A percentile compares a stretch with the other conserved stretches of the same genome.
phyloP scores from a whole-genome alignment of 1,140 invertebrate genomes.

The Drosophila arawakana region DNA sequence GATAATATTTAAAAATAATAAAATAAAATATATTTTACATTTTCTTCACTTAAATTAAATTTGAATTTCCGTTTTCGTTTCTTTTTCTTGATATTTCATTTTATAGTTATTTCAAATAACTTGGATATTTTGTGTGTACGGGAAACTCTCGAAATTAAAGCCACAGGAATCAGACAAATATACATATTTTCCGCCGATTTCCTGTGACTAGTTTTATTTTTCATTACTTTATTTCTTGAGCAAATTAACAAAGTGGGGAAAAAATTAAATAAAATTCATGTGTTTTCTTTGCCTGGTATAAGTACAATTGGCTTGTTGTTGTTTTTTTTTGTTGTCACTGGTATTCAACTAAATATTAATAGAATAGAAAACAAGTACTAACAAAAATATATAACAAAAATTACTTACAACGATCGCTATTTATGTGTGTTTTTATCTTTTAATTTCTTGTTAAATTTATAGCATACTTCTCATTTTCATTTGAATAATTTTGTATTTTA shows the following conservation, averaged over 20 bases:
- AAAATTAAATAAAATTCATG: conserved; percentile 43
- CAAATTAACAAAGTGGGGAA: conserved; percentile 17
- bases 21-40: conserved; percentile 56
- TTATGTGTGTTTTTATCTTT: conserved; percentile 25
- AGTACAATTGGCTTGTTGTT: conserved; percentile 77
- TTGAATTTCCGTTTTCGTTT: conserved; percentile 27
- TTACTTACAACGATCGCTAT: conserved; percentile 61
- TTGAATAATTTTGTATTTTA: conserved; percentile 43
- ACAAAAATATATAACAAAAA: conserved; percentile 83
- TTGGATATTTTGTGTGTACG: conserved; percentile 49
- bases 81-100: conserved; percentile 46
- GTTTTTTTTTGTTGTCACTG: conserved; percentile 48
- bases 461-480: conserved; percentile 38
- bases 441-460: conserved; percentile 47
- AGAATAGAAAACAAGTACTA: conserved; percentile 81
- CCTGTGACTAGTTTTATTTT: conserved; percentile 14
- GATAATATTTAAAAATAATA: conserved; percentile 57
- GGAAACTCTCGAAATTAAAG: conserved; percentile 24
- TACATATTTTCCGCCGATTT: neutral
- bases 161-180: conserved; percentile 5
- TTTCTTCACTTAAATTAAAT: conserved; percentile 58
- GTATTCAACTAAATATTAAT: conserved; percentile 78
- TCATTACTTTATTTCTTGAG: conserved; percentile 14
- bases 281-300: conserved; percentile 27
- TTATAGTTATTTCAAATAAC: conserved; percentile 82